phyloP scores from a whole-genome alignment of 2,888 invertebrate species.

The Penaeus monodon region DNA sequence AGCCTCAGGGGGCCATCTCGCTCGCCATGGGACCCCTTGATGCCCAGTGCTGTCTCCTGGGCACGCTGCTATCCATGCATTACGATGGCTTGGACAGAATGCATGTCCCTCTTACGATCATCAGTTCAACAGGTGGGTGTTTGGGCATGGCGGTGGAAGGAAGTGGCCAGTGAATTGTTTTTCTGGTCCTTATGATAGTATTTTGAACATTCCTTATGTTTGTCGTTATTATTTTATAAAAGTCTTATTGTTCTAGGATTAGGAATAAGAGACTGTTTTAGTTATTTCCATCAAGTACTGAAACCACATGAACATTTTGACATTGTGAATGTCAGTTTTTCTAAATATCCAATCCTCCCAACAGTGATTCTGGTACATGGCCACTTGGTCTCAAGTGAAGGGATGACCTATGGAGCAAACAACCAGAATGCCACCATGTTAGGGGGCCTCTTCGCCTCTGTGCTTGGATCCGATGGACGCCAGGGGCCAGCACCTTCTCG shows the following conservation, averaged over 20 bases:
- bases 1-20: slow-evolving; percentile 77
- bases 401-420: slow-evolving; percentile 49
- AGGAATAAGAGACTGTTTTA: too few species aligned
- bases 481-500: slow-evolving; percentile 79
- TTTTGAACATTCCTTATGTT: too few species aligned
- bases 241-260: too few species aligned
- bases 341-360: background rate
- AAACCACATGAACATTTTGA: too few species aligned
- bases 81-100: slow-evolving; percentile 77
- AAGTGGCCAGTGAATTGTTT: too few species aligned
- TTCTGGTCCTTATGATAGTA: too few species aligned
- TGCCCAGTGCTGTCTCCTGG: slow-evolving; percentile 81
- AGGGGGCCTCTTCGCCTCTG: slow-evolving; percentile 77
- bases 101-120: slow-evolving; percentile 54
- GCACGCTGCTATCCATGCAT: slow-evolving; percentile 77
- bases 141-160: too few species aligned
- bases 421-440: slow-evolving; percentile 51
- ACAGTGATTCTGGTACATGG: slow-evolving; percentile 55
- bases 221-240: too few species aligned
- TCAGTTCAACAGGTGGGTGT: slow-evolving; percentile 58
- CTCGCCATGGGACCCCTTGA: slow-evolving; percentile 76
- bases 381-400: slow-evolving; percentile 54
- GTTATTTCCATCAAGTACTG: too few species aligned
- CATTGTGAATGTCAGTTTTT: background rate
- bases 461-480: slow-evolving; percentile 77